Conservation (phyloP, 30 jellyfish, hydroid and myxozoan species). For the Morbakka virulenta region DNA sequence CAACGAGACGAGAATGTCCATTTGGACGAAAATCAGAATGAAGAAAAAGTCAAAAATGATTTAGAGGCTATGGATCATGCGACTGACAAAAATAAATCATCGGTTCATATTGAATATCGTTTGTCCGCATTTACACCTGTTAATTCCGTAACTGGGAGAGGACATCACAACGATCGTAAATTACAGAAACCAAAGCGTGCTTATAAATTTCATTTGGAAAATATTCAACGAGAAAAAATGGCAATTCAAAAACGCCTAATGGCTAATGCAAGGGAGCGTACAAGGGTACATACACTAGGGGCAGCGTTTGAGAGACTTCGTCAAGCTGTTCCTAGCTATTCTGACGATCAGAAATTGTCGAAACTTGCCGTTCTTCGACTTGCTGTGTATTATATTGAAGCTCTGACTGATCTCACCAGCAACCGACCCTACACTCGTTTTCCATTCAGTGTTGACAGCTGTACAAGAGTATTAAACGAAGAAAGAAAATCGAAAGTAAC, state of each 20-base stretch:
- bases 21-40: too few relatives aligned
- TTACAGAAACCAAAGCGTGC: neutral
- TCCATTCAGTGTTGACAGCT: neutral
- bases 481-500: neutral
- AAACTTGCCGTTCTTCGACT: slow-evolving; percentile 50
- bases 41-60: too few relatives aligned
- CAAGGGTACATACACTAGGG: slow-evolving; percentile 55
- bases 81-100: too few relatives aligned
- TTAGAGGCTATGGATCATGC: too few relatives aligned
- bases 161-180: neutral
- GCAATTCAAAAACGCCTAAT: slow-evolving; percentile 34
- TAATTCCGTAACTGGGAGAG: neutral
- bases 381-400: slow-evolving; percentile 44
- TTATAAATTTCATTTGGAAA: neutral
- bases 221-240: neutral
- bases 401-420: slow-evolving; percentile 2
- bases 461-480: neutral
- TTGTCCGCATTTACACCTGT: neutral
- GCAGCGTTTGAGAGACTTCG: slow-evolving; percentile 44
- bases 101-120: neutral
- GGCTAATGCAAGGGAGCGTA: slow-evolving; percentile 64
- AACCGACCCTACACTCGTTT: neutral
- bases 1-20: too few relatives aligned
- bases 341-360: slow-evolving; percentile 57
- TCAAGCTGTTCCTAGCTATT: slow-evolving; percentile 58